Conservation (phyloP, 2,888 invertebrate species). For the Sceliomorpha sp. region DNA sequence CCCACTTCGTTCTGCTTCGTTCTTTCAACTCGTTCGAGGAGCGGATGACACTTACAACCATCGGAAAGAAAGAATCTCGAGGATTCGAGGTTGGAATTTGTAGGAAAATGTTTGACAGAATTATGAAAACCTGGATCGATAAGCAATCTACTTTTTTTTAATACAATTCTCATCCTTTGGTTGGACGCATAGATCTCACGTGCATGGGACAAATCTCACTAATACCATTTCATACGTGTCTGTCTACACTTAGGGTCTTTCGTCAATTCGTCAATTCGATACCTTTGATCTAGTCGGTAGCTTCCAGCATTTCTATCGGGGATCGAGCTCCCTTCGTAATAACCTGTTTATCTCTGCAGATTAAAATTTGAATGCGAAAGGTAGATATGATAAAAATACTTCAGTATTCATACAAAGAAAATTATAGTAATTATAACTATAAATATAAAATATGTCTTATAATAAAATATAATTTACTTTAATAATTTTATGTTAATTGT, state of each 20-base stretch:
- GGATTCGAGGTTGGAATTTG: constrained; percentile 1
- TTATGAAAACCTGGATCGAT: too few species aligned
- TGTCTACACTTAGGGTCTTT: constrained; percentile 27
- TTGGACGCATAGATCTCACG: constrained; percentile 23
- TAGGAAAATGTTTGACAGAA: too few species aligned
- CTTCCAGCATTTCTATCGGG: constrained; percentile 58
- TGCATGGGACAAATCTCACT: constrained; percentile 37
- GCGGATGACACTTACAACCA: too few species aligned
- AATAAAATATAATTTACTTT: too few species aligned
- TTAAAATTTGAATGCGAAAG: constrained; percentile 69
- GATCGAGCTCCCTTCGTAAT: constrained; percentile 58
- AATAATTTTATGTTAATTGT: too few species aligned
- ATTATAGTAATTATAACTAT: too few species aligned
- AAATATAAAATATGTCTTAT: too few species aligned
- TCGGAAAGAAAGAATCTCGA: too few species aligned
- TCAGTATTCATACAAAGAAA: too few species aligned
- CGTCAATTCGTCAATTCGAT: constrained; percentile 66
- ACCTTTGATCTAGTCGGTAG: constrained; percentile 73
- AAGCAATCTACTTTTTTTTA: background rate
- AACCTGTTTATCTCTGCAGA: constrained; percentile 75
- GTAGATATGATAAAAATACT: constrained; percentile 5
- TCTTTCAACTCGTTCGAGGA: too few species aligned
- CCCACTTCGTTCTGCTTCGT: too few species aligned
- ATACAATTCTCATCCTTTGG: background rate
- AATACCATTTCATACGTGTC: constrained; percentile 38